Base-by-base conservation (phyloP, 2,888 invertebrate species). In the Myopa tessellatipennis region DNA sequence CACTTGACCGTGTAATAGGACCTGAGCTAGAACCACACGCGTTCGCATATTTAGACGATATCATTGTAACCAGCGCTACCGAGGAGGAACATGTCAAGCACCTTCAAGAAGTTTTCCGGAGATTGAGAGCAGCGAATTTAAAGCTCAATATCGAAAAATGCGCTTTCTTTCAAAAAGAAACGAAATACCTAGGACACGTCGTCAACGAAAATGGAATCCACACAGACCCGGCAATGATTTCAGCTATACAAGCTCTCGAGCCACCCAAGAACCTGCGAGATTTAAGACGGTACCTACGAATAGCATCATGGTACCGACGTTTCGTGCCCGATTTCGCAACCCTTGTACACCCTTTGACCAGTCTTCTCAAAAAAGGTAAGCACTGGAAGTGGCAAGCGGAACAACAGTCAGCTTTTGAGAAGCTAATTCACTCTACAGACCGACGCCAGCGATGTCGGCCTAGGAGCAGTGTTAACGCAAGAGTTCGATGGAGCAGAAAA, bases 401-500 rank as follows among this genome's bases (percentile, higher is more conserved):
- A 10, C 75, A 78, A 40, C 18, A 76, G 10, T 1, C 14, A 4
- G 77, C 73, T 0, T 79, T 78, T n/a, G 12, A n/a, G 0, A 16
- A 34, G 0, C 14, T 79, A 0, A 80, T 79, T 79, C 34, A 72
- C 75, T 8, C 14, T 79, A 0, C 79, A 79, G 50, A 78, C 79
- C 12, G 79, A 80, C 34, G 81, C 79, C 0, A 78, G 78, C 58
- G 6, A 52, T 10, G 36, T 63, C 3, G 76, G 77, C 0, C 38
- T 80, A 0, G 77, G 79, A 3, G 77, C 40, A 1, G 79, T 80
- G 0, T 26, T 80, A 0, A 77, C 72, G 1, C 80, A 79, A 45
- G 58, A 67, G 0, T 50, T 63, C 7, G 70, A 58, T 0, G 79
- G 63, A 0, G 26, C 16, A 1, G 77, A 80, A 34, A 10, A 61